A percentile compares a stretch with the other conserved stretches of the same genome.
Conservation (phyloP, 2,113 vertebrate species). For the Larimichthys polyactis region DNA sequence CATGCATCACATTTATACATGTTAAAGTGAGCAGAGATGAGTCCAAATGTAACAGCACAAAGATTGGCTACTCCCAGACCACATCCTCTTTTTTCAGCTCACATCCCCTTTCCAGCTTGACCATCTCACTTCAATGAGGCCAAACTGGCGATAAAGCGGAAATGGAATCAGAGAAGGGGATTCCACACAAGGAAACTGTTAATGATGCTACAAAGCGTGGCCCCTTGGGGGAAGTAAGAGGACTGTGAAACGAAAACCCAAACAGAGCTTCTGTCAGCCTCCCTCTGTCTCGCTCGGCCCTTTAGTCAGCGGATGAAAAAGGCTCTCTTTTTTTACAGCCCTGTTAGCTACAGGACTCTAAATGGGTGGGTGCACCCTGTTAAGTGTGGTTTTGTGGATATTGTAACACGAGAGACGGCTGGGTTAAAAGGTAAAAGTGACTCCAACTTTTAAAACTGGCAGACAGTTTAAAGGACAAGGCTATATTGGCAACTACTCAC, state of each 20-base stretch:
- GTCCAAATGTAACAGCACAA: slow-evolving; percentile 41
- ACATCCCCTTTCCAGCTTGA: slow-evolving; percentile 82
- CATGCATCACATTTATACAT: not conserved
- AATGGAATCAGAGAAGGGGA: slow-evolving; percentile 73
- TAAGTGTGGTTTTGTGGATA: not conserved
- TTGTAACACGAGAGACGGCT: not conserved
- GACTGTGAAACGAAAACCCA: slow-evolving; percentile 66
- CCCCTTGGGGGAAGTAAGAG: slow-evolving; percentile 63
- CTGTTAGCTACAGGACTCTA: not conserved
- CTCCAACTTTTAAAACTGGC: not conserved
- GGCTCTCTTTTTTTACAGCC: slow-evolving; percentile 25
- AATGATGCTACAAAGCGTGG: slow-evolving; percentile 64
- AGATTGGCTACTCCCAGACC: slow-evolving; percentile 59
- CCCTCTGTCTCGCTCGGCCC: slow-evolving; percentile 20
- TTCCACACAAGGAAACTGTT: slow-evolving; percentile 67
- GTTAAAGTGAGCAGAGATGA: slow-evolving; percentile 4
- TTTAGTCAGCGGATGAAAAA: slow-evolving; percentile 29
- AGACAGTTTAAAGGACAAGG: not conserved
- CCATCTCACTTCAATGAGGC: slow-evolving; percentile 60
- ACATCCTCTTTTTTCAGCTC: slow-evolving; percentile 82
- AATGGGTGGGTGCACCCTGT: not conserved
- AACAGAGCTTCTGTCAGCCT: slow-evolving; percentile 65
- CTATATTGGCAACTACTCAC: not conserved
- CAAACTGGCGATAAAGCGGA: slow-evolving; percentile 66
- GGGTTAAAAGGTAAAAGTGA: not conserved